phyloP scores from a whole-genome alignment of 35 echinoderm and acorn worm genomes.

The Strongylocentrotus purpuratus region DNA sequence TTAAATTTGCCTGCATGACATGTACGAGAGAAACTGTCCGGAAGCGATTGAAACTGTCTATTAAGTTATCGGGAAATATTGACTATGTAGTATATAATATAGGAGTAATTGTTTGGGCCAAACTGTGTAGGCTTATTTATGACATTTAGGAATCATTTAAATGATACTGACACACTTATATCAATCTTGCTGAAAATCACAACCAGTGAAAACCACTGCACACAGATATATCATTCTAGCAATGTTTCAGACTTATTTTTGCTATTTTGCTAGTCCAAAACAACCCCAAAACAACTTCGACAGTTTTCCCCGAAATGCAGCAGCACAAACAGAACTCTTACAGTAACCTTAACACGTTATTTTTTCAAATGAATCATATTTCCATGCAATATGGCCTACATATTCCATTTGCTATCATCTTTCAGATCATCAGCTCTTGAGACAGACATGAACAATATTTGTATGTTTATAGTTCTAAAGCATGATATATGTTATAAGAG shows the following conservation, averaged over 20 bases:
- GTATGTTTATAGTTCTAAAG: too few species aligned
- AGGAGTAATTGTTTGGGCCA: background rate
- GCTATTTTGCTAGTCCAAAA: background rate
- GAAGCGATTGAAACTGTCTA: too few species aligned
- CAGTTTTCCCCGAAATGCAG: background rate
- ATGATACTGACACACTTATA: too few species aligned
- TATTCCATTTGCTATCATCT: too few species aligned
- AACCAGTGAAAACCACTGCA: background rate
- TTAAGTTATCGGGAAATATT: background rate
- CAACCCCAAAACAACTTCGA: background rate
- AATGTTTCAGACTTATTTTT: background rate
- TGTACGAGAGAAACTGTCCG: too few species aligned
- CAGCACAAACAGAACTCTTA: background rate
- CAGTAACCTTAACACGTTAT: too few species aligned
- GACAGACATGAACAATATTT: too few species aligned
- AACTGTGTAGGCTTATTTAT: background rate
- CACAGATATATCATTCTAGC: background rate
- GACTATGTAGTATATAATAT: background rate
- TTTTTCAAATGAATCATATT: too few species aligned
- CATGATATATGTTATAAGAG: too few species aligned
- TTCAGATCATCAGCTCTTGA: too few species aligned
- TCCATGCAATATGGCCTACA: too few species aligned
- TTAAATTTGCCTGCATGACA: too few species aligned
- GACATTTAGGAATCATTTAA: background rate
- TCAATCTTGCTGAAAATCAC: background rate